These are phyloP conservation scores for Gasterosteus aculeatus DNA, from an alignment of 2,113 vertebrate genomes.

Conservation along the genomic window DNA sequence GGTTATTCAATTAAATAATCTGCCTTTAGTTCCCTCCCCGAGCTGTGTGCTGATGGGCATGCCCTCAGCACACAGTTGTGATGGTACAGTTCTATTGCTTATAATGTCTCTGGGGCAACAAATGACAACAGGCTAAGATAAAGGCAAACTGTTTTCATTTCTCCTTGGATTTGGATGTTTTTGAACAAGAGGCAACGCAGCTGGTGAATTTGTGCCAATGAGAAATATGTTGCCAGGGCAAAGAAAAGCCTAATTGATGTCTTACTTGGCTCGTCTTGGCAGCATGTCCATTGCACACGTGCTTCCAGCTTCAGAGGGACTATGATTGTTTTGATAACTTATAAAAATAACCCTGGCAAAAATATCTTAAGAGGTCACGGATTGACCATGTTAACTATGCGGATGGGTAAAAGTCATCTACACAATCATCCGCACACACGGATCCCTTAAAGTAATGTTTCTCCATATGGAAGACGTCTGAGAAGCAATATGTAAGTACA, in stretches of 20 bases:
- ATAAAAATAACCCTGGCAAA: neutral
- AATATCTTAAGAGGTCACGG: neutral
- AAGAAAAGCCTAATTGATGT: constrained; percentile 38
- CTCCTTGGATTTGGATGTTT: constrained; percentile 30
- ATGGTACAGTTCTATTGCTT: constrained; percentile 32
- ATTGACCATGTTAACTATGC: neutral
- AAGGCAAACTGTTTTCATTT: constrained; percentile 40
- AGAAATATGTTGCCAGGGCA: constrained; percentile 38
- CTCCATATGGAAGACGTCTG: neutral
- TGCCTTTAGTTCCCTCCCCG: constrained; percentile 13
- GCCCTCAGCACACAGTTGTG: constrained; percentile 33
- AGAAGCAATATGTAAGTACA: neutral
- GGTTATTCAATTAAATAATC: constrained; percentile 49
- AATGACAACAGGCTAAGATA: constrained; percentile 16
- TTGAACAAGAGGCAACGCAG: constrained; percentile 40
- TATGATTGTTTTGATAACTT: neutral
- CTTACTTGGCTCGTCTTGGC: constrained; percentile 37
- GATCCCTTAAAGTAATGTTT: neutral
- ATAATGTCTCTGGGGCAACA: constrained; percentile 17
- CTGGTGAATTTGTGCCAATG: constrained; percentile 45
- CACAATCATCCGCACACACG: neutral
- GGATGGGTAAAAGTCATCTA: neutral
- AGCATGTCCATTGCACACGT: constrained; percentile 16
- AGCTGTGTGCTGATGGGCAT: constrained; percentile 20
- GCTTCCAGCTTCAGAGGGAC: neutral